Conservation (phyloP, 1,140 invertebrate species). For the Heliconius eleuchia region DNA sequence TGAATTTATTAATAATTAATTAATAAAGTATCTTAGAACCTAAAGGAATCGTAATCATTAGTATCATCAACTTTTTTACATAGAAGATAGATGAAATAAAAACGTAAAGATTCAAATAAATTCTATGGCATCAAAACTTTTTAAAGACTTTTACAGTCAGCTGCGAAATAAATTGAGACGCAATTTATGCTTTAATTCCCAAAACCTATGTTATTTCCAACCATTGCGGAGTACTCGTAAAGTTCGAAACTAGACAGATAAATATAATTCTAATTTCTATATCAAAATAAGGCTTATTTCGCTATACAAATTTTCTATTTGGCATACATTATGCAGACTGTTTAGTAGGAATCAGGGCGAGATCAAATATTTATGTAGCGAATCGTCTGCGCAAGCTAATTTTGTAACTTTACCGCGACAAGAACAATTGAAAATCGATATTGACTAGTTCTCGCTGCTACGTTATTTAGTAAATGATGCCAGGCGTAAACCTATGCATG, state of each 20-base stretch:
- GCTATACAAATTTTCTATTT: not conserved
- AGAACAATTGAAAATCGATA: constrained; percentile 40
- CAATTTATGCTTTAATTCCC: not conserved
- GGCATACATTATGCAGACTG: not conserved
- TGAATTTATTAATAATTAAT: too few relatives aligned
- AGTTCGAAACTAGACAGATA: not conserved
- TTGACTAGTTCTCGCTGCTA: constrained; percentile 16
- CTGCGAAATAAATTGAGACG: not conserved
- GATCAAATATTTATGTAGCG: constrained; percentile 36
- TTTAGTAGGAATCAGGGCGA: constrained; percentile 16
- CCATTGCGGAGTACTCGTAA: not conserved
- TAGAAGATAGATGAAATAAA: too few relatives aligned
- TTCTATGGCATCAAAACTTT: not conserved
- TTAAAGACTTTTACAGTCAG: not conserved
- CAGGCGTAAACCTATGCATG: not conserved
- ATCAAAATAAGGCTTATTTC: not conserved
- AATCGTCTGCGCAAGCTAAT: constrained; percentile 34
- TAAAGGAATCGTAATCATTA: too few relatives aligned
- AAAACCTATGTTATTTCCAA: constrained; percentile 6
- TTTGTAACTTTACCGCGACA: constrained; percentile 36
- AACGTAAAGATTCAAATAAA: not conserved
- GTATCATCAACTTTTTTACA: too few relatives aligned
- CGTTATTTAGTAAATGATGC: not conserved
- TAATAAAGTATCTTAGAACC: too few relatives aligned
- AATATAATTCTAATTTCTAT: not conserved